Evolutionary conservation across 2,888 invertebrate species (phyloP).

Genomic region (Patella ulyssiponensis): DNA sequence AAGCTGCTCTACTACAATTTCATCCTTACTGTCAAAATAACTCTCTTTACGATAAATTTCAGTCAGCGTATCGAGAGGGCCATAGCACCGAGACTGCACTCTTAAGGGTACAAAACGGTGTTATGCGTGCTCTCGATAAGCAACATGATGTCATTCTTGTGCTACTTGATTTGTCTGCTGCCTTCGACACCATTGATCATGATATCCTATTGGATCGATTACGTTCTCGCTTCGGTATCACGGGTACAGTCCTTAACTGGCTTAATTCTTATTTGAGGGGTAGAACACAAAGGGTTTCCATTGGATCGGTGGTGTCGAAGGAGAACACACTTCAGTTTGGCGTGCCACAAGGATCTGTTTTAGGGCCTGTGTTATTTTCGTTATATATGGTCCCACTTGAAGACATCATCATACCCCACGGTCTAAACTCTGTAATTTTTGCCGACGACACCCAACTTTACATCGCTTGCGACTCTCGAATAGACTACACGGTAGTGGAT

Average conservation of each 20-base stretch:
- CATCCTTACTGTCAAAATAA: not conserved
- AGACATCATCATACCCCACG: not conserved
- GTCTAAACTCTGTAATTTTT: not conserved
- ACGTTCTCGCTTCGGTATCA: not conserved
- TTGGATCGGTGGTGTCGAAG: not conserved
- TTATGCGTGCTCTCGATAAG: too few species aligned
- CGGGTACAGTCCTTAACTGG: not conserved
- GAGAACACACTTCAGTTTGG: slow-evolving; percentile 1
- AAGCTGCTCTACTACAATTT: not conserved
- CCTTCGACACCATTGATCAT: not conserved
- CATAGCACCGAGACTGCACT: too few species aligned
- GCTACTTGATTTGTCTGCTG: not conserved
- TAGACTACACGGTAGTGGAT: not conserved
- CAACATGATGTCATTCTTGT: too few species aligned
- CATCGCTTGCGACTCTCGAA: slow-evolving; percentile 2
- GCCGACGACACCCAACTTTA: not conserved
- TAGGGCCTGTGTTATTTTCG: not conserved
- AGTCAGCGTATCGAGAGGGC: not conserved
- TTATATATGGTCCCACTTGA: not conserved
- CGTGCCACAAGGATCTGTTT: slow-evolving; percentile 3
- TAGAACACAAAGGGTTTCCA: not conserved
- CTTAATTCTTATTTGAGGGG: not conserved
- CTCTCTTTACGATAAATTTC: not conserved
- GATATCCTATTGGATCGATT: not conserved
- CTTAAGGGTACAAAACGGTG: too few species aligned